Evolutionary conservation across 1,140 invertebrate genomes (phyloP).

Genomic region (Micrasema minimum): DNA sequence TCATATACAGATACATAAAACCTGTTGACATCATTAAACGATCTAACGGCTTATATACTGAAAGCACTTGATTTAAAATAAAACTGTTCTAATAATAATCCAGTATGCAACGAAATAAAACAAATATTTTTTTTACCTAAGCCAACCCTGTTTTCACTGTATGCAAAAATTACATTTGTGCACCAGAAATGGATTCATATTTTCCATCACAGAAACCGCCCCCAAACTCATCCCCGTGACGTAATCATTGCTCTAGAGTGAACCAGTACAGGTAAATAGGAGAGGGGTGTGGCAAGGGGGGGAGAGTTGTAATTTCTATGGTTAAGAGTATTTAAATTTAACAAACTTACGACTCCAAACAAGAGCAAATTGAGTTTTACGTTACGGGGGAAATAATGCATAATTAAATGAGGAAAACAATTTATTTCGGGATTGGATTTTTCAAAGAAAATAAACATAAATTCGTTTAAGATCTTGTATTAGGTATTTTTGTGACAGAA

Average conservation of each 20-base stretch:
- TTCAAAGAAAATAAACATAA: neutral
- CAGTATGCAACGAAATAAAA: no score
- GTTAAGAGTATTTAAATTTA: slow-evolving; percentile 29
- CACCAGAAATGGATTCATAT: slow-evolving; percentile 28
- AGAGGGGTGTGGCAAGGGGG: neutral
- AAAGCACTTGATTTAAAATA: no score
- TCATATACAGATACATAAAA: no score
- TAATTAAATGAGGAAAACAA: slow-evolving; percentile 20
- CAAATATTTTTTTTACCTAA: no score
- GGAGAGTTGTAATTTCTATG: slow-evolving; percentile 21
- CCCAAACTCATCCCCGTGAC: neutral
- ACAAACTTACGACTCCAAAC: slow-evolving; percentile 23
- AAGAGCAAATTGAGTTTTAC: slow-evolving; percentile 24
- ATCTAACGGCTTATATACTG: no score
- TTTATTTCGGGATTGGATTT: slow-evolving; percentile 13
- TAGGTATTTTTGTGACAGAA: no score
- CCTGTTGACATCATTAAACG: no score
- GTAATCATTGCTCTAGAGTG: slow-evolving; percentile 8
- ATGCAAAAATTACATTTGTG: slow-evolving; percentile 15
- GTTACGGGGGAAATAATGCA: slow-evolving; percentile 18
- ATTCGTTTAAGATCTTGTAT: no score
- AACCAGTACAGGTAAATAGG: neutral
- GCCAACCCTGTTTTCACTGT: no score
- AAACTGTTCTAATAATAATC: no score
- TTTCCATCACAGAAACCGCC: neutral